Percentiles rank a stretch among this genome's conserved stretches.
Evolutionary conservation across 1,140 invertebrate genomes (phyloP).

Genomic region (Sarcophaga bullata): DNA sequence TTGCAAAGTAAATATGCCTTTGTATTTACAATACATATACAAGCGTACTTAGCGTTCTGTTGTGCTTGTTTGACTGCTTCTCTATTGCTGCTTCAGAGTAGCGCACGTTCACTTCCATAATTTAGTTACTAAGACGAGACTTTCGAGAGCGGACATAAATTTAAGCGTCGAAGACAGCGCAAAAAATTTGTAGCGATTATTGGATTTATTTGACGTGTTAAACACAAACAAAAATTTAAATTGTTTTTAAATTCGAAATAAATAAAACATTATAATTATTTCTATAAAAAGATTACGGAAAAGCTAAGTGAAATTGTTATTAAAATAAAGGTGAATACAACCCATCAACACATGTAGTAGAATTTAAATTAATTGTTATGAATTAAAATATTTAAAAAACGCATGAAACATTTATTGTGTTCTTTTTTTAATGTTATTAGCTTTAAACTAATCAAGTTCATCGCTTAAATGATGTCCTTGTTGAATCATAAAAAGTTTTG

Average conservation of each 20-base stretch:
- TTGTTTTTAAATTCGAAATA: not conserved
- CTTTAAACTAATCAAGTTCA: conserved; percentile 3
- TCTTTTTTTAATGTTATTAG: no score
- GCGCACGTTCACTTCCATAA: not conserved
- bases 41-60: no score
- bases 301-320: not conserved
- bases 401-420: no score
- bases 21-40: no score
- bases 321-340: conserved; percentile 9
- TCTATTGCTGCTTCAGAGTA: not conserved
- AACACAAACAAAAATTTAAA: not conserved
- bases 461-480: not conserved
- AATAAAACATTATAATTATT: not conserved
- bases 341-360: not conserved
- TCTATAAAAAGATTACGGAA: not conserved
- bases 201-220: not conserved
- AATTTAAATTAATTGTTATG: no score
- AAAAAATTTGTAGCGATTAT: not conserved
- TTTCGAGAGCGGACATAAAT: conserved; percentile 1
- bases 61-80: not conserved
- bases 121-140: conserved; percentile 24
- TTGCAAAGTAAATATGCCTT: no score
- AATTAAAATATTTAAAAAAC: no score
- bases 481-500: not conserved
- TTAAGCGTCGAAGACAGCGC: not conserved